phyloP scores from a whole-genome alignment of 2,888 invertebrate genomes.

The Noctua comes region DNA sequence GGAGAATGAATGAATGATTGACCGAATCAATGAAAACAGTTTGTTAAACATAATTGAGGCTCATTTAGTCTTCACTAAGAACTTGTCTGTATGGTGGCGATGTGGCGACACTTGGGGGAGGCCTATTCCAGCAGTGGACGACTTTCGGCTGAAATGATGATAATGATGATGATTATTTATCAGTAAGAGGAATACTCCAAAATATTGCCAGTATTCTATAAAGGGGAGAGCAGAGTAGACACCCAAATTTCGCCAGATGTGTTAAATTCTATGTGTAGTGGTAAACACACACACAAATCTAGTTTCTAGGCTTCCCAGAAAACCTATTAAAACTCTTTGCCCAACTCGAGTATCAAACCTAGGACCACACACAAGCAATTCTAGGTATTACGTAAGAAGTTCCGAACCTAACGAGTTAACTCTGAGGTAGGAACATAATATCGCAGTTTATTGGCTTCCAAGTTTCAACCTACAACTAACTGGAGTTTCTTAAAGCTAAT shows the following conservation, averaged over 20 bases:
- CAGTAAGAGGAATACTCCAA: not conserved
- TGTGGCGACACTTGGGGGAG: too few relatives aligned
- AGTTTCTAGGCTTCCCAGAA: not conserved
- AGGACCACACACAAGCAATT: not conserved
- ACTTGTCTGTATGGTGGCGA: not conserved
- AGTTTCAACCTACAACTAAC: not conserved
- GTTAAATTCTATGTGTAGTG: not conserved
- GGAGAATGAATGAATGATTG: not conserved
- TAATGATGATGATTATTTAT: too few relatives aligned
- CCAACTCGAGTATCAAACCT: not conserved
- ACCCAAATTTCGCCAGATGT: not conserved
- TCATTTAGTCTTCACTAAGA: not conserved
- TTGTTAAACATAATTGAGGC: not conserved
- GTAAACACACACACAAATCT: not conserved
- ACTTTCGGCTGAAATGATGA: too few relatives aligned
- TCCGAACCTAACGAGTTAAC: not conserved
- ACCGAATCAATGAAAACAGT: not conserved
- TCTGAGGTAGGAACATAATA: conserved; percentile 2
- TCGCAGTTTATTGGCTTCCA: not conserved
- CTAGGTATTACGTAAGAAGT: not conserved
- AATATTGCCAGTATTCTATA: not conserved
- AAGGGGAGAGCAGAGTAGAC: not conserved
- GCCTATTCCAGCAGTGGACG: too few relatives aligned
- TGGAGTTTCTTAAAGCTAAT: conserved; percentile 1
- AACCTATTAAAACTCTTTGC: not conserved